Conservation (phyloP, 2,797 vertebrate species). For the Tauraco hartlaubi region DNA sequence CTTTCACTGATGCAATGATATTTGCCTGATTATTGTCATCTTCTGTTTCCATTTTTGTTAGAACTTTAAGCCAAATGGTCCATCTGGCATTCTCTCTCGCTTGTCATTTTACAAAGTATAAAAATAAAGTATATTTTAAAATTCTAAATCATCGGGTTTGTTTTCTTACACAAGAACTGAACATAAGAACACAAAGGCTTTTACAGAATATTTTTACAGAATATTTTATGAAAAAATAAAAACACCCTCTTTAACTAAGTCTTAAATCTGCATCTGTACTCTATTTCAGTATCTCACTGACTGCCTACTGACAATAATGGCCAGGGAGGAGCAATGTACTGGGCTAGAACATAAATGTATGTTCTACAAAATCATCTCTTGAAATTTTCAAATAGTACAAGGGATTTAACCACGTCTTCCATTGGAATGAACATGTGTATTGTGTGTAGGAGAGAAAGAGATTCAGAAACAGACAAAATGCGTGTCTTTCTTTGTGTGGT, state of each 20-base stretch:
- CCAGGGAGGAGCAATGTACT: constrained; percentile 1
- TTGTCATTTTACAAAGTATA: constrained; percentile 62
- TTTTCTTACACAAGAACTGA: constrained; percentile 48
- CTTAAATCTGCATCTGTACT: constrained; percentile 53
- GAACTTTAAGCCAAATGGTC: constrained; percentile 73
- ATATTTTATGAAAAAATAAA: constrained; percentile 11
- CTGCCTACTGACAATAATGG: constrained; percentile 58
- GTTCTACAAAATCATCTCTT: constrained; percentile 40
- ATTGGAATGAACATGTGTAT: neutral
- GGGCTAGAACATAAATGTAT: constrained; percentile 44
- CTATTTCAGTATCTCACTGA: constrained; percentile 56
- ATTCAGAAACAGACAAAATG: constrained; percentile 55
- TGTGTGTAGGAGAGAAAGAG: neutral
- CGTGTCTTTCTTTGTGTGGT: neutral
- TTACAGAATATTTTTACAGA: constrained; percentile 38
- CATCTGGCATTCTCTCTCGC: constrained; percentile 72
- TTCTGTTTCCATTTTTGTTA: constrained; percentile 67
- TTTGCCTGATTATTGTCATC: constrained; percentile 54
- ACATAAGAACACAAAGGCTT: constrained; percentile 36
- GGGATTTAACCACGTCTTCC: neutral
- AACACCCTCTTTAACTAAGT: neutral
- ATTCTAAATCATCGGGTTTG: constrained; percentile 31
- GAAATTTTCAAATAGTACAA: neutral
- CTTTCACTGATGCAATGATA: constrained; percentile 42
- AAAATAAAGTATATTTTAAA: constrained; percentile 69